Percentiles rank a stretch among this genome's conserved stretches.
Conservation (phyloP, 53 echinoderm and acorn worm species). For the Echinometra lucunter region DNA sequence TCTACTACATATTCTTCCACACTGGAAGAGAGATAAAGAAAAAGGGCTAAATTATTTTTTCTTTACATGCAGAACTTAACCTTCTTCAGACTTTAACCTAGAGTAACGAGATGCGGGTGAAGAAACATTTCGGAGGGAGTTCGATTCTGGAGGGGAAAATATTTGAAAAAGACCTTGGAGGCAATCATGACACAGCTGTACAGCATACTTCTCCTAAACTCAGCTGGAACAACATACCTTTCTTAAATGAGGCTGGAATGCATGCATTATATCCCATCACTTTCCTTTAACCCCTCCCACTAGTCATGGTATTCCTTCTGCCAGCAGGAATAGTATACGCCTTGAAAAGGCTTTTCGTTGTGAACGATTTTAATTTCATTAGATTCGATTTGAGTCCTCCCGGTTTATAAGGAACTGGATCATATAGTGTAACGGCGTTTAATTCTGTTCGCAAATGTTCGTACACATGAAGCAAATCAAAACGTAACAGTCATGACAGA, state of each 20-base stretch:
- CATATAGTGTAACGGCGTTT: neutral
- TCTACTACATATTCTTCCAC: too few relatives aligned
- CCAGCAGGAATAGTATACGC: neutral
- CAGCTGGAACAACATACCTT: neutral
- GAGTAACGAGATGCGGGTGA: neutral
- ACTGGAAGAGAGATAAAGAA: too few relatives aligned
- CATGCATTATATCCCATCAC: neutral
- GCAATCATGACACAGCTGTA: conserved; percentile 27
- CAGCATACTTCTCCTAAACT: neutral
- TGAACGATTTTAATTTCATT: neutral
- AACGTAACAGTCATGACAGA: neutral
- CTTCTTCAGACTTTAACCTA: too few relatives aligned
- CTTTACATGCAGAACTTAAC: too few relatives aligned
- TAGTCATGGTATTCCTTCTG: neutral
- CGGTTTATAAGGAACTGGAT: neutral
- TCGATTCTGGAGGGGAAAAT: neutral
- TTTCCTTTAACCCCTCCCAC: neutral
- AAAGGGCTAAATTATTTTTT: too few relatives aligned
- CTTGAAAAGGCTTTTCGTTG: neutral
- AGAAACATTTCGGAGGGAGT: neutral
- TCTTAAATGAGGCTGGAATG: neutral
- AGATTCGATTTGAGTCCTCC: neutral
- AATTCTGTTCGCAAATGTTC: too few relatives aligned
- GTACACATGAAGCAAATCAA: too few relatives aligned
- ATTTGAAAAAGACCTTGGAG: neutral